These are phyloP conservation scores for Nerophis ophidion DNA, from an alignment of 2,113 vertebrate species.

Conservation along the genomic window DNA sequence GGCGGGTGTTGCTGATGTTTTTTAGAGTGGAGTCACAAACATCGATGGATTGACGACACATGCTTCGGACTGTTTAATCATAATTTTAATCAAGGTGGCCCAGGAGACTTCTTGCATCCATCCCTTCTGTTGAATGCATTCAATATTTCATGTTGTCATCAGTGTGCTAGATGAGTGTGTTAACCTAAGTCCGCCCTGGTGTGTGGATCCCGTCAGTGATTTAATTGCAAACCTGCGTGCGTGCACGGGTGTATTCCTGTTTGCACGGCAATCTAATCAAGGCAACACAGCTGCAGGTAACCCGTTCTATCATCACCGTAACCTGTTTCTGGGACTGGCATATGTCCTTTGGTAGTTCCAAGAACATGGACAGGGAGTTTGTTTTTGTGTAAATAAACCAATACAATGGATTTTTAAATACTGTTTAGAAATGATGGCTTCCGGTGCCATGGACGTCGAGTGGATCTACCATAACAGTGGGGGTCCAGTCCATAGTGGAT, in stretches of 20 bases:
- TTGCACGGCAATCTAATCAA: slow-evolving; percentile 18
- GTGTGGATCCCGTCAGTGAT: neutral
- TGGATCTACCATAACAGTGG: too few species aligned
- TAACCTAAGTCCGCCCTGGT: neutral
- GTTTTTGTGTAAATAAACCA: too few species aligned
- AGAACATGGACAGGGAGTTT: too few species aligned
- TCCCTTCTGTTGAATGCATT: neutral
- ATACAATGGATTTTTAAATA: too few species aligned
- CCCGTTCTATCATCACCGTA: slow-evolving; percentile 16
- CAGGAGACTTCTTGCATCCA: neutral
- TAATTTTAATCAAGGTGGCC: too few species aligned
- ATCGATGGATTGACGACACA: too few species aligned
- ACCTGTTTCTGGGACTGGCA: slow-evolving; percentile 19
- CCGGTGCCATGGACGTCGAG: too few species aligned
- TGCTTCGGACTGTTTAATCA: too few species aligned
- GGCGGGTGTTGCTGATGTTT: too few species aligned
- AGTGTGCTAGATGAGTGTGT: neutral
- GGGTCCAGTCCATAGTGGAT: too few species aligned
- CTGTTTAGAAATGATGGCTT: too few species aligned
- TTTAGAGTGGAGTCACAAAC: too few species aligned
- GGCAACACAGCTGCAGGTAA: slow-evolving; percentile 7
- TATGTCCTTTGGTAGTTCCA: neutral
- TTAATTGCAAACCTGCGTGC: neutral
- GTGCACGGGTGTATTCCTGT: neutral
- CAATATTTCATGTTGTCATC: neutral